phyloP scores from a whole-genome alignment of 2,888 invertebrate genomes.

The Hoplodrina blanda region DNA sequence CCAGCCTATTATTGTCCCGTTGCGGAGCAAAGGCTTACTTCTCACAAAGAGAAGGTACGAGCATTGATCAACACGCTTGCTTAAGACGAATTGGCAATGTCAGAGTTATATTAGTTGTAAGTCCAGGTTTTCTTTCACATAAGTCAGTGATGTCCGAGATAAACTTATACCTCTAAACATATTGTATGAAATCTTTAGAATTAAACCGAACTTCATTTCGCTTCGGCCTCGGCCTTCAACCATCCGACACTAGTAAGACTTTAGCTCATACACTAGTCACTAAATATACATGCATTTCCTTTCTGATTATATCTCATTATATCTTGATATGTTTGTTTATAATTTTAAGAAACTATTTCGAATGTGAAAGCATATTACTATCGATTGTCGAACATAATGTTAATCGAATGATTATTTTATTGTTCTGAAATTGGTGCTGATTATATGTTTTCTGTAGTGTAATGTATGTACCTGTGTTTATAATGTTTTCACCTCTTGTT shows the following conservation, averaged over 20 bases:
- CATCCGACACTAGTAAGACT: not conserved
- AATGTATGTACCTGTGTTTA: conserved; percentile 3
- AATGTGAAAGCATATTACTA: conserved; percentile 64
- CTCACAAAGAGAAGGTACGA: no score
- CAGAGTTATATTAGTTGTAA: no score
- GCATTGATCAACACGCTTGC: no score
- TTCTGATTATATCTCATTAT: conserved; percentile 82
- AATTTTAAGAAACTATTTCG: conserved; percentile 64
- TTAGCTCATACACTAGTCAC: conserved; percentile 37
- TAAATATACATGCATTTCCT: conserved; percentile 71
- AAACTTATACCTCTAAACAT: no score
- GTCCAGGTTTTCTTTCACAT: no score
- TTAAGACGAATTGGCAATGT: no score
- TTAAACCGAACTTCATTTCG: not conserved
- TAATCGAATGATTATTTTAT: conserved; percentile 60
- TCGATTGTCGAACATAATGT: conserved; percentile 56
- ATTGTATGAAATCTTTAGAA: no score
- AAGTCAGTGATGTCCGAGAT: no score
- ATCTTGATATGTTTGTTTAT: conserved; percentile 74
- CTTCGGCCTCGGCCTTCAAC: conserved; percentile 29
- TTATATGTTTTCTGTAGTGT: conserved; percentile 34
- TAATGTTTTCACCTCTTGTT: conserved; percentile 7
- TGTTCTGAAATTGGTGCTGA: conserved; percentile 54
- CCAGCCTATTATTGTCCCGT: no score
- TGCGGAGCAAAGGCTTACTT: no score